Conservation (phyloP, 2,113 vertebrate species). For the Anolis carolinensis region DNA sequence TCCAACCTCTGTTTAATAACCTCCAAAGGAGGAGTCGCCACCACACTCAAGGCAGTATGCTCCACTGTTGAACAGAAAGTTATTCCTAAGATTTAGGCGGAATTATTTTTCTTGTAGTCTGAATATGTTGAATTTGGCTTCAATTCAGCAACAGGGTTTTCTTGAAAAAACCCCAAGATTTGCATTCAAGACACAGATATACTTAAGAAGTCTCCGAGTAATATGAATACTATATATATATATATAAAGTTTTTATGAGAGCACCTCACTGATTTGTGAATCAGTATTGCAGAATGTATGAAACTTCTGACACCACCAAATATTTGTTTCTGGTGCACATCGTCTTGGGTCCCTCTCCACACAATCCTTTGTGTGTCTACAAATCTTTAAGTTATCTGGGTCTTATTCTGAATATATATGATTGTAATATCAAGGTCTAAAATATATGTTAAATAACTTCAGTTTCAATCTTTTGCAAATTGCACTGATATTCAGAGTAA, state of each 20-base stretch:
- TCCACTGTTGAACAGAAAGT: too few species aligned
- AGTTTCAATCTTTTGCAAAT: background rate
- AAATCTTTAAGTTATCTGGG: background rate
- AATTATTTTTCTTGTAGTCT: background rate
- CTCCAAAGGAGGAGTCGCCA: too few species aligned
- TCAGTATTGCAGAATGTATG: background rate
- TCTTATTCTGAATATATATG: background rate
- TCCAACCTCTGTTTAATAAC: too few species aligned
- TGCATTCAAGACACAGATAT: background rate
- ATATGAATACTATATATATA: background rate
- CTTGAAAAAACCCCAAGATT: background rate
- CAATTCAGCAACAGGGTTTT: background rate
- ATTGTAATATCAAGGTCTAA: background rate
- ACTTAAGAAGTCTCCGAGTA: background rate
- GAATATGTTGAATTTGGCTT: background rate
- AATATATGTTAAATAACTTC: background rate
- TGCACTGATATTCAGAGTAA: constrained; percentile 1
- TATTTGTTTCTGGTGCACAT: background rate
- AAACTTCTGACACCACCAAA: background rate
- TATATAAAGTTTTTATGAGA: background rate
- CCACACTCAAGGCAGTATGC: too few species aligned
- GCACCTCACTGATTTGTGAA: background rate
- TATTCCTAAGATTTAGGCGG: too few species aligned
- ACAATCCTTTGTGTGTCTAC: background rate
- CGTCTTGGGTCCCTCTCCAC: background rate